These are phyloP conservation scores for Henricia sp. DNA, from an alignment of 53 echinoderm and acorn worm species.

Conservation along the genomic window DNA sequence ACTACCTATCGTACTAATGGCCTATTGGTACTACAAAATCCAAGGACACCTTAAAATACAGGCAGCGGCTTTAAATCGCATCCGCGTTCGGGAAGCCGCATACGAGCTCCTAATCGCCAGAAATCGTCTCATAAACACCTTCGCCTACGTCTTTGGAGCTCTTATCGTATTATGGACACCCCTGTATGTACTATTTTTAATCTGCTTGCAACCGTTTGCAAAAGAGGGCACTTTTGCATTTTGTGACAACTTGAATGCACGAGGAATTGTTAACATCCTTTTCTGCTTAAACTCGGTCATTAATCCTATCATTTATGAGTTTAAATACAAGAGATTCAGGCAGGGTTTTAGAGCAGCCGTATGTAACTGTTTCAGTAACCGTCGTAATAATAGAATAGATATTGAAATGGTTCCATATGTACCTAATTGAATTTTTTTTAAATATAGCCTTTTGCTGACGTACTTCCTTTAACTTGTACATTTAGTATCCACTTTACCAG, in stretches of 20 bases:
- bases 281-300: constrained; percentile 13
- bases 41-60: neutral
- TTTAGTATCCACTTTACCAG: too few species aligned
- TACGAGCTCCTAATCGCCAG: neutral
- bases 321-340: constrained; percentile 23
- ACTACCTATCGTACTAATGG: neutral
- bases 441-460: too few species aligned
- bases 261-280: neutral
- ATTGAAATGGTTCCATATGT: neutral
- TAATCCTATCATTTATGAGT: constrained; percentile 18
- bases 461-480: too few species aligned
- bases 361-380: neutral
- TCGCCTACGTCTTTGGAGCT: neutral
- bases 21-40: constrained; percentile 22
- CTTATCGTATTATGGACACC: neutral
- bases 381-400: neutral
- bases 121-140: neutral
- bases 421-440: too few species aligned
- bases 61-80: neutral
- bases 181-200: neutral
- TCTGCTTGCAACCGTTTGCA: neutral
- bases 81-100: neutral
- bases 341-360: neutral
- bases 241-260: neutral
- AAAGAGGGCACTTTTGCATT: neutral